Evolutionary conservation across 2,113 vertebrate genomes (phyloP).

Genomic region (Ondatra zibethicus): DNA sequence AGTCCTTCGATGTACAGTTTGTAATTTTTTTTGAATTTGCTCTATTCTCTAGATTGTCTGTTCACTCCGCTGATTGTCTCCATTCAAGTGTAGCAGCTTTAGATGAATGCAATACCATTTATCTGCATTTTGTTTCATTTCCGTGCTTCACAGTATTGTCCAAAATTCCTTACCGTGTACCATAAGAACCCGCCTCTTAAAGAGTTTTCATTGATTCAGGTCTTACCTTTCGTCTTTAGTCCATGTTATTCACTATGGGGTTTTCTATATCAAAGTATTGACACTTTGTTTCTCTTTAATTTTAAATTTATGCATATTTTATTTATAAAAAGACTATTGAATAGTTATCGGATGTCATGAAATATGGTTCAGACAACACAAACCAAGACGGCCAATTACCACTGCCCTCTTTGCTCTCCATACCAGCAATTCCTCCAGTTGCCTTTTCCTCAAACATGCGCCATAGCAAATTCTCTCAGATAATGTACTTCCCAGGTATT

Average conservation of each 20-base stretch:
- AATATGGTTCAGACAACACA: neutral
- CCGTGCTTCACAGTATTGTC: neutral
- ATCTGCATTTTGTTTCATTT: neutral
- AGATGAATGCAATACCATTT: neutral
- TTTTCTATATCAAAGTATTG: neutral
- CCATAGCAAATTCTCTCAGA: neutral
- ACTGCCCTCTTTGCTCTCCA: neutral
- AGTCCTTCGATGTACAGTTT: neutral
- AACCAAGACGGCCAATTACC: neutral
- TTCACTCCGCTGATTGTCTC: neutral
- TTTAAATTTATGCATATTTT: neutral
- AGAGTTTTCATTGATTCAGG: neutral
- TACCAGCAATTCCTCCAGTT: neutral
- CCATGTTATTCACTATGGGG: neutral
- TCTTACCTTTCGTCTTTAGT: neutral
- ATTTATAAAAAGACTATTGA: neutral
- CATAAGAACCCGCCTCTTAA: rapidly evolving
- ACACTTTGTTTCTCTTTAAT: neutral
- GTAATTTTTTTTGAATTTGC: neutral
- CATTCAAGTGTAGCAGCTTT: neutral
- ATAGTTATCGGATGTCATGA: neutral
- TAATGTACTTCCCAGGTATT: no score
- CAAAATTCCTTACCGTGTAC: neutral
- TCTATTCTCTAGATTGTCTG: neutral
- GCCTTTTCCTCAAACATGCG: neutral